phyloP scores from a whole-genome alignment of 2,888 invertebrate genomes.

The Drosophila percnosoma region DNA sequence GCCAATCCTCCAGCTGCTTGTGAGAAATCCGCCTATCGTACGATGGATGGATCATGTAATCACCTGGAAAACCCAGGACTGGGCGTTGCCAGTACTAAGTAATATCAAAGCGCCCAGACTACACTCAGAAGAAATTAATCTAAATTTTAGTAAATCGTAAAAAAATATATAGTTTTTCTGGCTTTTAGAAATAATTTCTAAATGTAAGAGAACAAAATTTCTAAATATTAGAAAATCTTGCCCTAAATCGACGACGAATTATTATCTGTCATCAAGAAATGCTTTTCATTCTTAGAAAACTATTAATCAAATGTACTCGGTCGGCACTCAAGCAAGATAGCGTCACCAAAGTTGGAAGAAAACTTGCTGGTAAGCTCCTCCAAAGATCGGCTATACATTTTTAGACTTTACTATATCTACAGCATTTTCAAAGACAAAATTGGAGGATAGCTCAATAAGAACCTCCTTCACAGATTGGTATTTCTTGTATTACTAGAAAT shows the following conservation, averaged over 20 bases:
- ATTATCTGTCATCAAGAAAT: neutral
- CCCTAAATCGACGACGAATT: no score
- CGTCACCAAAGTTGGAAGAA: no score
- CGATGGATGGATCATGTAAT: slow-evolving; percentile 97
- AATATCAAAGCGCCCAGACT: neutral
- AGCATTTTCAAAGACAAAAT: no score
- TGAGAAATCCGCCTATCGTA: slow-evolving; percentile 87
- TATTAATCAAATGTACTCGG: no score
- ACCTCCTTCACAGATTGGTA: neutral
- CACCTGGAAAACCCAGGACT: slow-evolving; percentile 92
- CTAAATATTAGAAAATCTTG: neutral
- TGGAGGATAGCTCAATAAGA: no score
- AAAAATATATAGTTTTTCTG: neutral
- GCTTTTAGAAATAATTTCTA: neutral
- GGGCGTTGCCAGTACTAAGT: slow-evolving; percentile 89
- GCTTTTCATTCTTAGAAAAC: no score
- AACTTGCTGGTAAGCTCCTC: no score
- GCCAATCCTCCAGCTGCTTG: slow-evolving; percentile 79
- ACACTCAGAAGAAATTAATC: neutral
- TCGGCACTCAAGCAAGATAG: no score
- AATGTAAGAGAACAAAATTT: neutral
- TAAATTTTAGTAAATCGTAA: neutral
- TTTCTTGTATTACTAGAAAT: neutral
- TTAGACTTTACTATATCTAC: no score
- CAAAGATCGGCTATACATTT: no score